A percentile compares a stretch with the other conserved stretches of the same genome.
Conservation (phyloP, 2,113 vertebrate genomes). For the Aramus guarauna region DNA sequence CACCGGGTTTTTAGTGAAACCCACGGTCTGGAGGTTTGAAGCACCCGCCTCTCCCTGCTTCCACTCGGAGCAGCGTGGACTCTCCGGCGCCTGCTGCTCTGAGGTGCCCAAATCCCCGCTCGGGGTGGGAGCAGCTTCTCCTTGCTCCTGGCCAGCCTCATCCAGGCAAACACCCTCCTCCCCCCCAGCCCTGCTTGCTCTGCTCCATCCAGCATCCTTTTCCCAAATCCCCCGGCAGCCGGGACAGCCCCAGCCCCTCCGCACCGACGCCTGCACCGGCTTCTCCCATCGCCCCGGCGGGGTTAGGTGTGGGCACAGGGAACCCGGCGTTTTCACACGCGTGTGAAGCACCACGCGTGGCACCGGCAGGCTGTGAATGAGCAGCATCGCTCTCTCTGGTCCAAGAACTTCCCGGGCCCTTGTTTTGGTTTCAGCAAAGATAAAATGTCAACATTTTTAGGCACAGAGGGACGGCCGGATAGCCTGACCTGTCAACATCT, state of each 20-base stretch:
- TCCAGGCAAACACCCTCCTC: not conserved
- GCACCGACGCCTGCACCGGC: fast-evolving
- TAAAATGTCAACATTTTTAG: not conserved
- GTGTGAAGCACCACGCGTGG: not conserved
- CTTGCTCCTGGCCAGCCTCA: not conserved
- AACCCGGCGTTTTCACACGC: fast-evolving
- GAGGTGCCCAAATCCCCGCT: fast-evolving
- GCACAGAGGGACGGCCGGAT: not conserved
- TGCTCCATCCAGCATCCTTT: not conserved
- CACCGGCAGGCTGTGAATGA: not conserved
- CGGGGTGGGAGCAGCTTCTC: not conserved
- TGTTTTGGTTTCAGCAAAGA: not conserved
- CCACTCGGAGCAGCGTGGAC: not conserved
- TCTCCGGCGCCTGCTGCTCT: not conserved
- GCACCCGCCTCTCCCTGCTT: not conserved
- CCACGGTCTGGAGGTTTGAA: not conserved
- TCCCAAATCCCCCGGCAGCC: fast-evolving
- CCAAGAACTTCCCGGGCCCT: not conserved
- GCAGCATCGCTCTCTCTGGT: not conserved
- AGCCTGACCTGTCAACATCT: constrained; percentile 24
- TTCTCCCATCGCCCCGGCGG: not conserved
- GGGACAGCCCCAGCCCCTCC: not conserved
- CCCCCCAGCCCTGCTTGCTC: not conserved
- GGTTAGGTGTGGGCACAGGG: not conserved
- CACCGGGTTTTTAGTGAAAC: not conserved